A percentile compares a stretch with the other conserved stretches of the same genome.
Evolutionary conservation across 2,113 vertebrate species (phyloP).

Genomic region (Jaculus jaculus): DNA sequence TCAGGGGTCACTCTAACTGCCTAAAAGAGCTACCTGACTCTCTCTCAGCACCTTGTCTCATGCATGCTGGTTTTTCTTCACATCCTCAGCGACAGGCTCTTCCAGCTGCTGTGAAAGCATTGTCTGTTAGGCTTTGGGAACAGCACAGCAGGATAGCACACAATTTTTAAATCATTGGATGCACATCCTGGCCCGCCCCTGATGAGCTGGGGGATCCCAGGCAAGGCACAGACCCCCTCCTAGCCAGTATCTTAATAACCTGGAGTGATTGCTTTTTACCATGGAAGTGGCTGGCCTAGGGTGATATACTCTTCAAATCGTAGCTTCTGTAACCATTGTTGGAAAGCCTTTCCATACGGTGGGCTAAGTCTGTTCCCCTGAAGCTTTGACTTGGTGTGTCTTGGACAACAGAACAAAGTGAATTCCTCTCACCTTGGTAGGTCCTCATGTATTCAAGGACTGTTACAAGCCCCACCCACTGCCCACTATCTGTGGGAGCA

Average conservation of each 20-base stretch:
- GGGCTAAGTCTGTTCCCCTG: neutral
- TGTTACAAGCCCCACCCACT: neutral
- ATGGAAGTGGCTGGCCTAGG: neutral
- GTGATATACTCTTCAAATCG: neutral
- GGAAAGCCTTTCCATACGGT: neutral
- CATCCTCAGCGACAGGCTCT: neutral
- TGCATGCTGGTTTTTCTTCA: neutral
- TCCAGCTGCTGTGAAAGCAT: neutral
- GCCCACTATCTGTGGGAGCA: neutral
- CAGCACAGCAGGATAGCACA: neutral
- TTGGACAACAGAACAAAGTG: neutral
- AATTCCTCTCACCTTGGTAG: neutral
- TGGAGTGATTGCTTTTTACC: neutral
- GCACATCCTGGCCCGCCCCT: neutral
- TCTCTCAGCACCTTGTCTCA: neutral
- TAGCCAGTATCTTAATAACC: neutral
- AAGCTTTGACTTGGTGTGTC: neutral
- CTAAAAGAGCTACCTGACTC: no score
- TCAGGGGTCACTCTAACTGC: no score
- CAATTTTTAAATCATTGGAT: neutral
- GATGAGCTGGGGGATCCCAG: neutral
- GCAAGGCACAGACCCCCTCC: neutral
- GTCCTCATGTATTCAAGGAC: neutral
- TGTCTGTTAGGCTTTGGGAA: neutral
- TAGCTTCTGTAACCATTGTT: neutral